These are phyloP conservation scores for Eupithecia inturbata DNA, from an alignment of 2,888 invertebrate species.

Conservation along the genomic window DNA sequence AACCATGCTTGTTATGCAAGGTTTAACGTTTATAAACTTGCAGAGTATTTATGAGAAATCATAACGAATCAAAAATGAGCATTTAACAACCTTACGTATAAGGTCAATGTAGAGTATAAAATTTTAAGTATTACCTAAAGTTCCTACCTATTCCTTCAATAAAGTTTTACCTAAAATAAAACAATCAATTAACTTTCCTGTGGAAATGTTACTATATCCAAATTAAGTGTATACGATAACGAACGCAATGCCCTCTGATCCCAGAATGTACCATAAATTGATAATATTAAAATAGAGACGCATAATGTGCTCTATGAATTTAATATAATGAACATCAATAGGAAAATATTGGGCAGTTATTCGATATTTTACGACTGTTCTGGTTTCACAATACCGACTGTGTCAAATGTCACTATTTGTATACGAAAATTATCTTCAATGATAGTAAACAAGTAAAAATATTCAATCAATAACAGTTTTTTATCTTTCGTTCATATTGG, in stretches of 20 bases:
- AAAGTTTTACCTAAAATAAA: background rate
- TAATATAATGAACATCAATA: conserved; percentile 39
- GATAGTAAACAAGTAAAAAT: conserved; percentile 32
- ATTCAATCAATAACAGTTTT: conserved; percentile 13
- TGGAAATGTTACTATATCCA: background rate
- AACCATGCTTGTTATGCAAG: background rate
- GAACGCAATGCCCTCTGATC: conserved; percentile 29
- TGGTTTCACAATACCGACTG: conserved; percentile 44
- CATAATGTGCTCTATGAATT: conserved; percentile 37
- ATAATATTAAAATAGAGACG: conserved; percentile 39
- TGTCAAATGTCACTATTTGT: conserved; percentile 49
- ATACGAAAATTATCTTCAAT: conserved; percentile 27
- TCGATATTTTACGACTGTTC: conserved; percentile 41
- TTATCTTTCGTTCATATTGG: conserved; percentile 2
- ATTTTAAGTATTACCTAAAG: background rate
- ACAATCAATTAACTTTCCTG: conserved; percentile 22
- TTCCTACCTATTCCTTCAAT: background rate
- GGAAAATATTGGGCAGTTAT: conserved; percentile 41
- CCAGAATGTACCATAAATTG: conserved; percentile 40
- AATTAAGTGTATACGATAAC: conserved; percentile 18
- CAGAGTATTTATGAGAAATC: background rate
- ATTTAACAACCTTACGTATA: background rate
- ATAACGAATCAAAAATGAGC: background rate
- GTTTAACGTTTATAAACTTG: background rate
- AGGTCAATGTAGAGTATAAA: background rate